Evolutionary conservation across 2,113 vertebrate species (phyloP).

Genomic region (Emydocephalus ijimae): DNA sequence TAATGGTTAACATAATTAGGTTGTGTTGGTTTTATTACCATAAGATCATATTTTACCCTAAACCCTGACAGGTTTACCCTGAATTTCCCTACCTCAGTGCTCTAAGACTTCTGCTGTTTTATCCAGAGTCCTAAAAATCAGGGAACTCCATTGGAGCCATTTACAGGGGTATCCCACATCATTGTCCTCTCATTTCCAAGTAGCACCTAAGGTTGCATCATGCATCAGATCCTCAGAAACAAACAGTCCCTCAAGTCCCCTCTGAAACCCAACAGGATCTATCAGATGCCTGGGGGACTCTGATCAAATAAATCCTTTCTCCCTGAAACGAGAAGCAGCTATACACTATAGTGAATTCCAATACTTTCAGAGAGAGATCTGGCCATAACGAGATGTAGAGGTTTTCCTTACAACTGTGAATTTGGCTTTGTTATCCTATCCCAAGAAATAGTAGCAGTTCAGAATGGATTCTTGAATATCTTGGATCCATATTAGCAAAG

Average conservation of each 20-base stretch:
- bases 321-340: not conserved
- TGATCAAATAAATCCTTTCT: not conserved
- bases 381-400: not conserved
- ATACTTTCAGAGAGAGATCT: not conserved
- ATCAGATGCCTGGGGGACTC: not conserved
- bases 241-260: not conserved
- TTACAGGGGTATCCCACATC: not conserved
- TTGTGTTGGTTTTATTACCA: not conserved
- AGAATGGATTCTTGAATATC: not conserved
- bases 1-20: not conserved
- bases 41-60: not conserved
- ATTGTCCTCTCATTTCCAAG: not conserved
- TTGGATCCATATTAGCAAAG: not conserved
- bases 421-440: not conserved
- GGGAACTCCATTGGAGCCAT: not conserved
- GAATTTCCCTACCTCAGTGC: not conserved
- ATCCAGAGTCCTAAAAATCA: not conserved
- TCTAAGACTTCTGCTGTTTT: not conserved
- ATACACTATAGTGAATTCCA: not conserved
- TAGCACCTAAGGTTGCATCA: not conserved
- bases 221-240: not conserved
- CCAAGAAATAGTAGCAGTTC: not conserved
- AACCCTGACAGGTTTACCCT: not conserved
- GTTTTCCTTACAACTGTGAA: not conserved
- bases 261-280: not conserved